These are phyloP conservation scores for Gymnobelideus leadbeateri DNA, from an alignment of 2,113 vertebrate species.

Conservation along the genomic window DNA sequence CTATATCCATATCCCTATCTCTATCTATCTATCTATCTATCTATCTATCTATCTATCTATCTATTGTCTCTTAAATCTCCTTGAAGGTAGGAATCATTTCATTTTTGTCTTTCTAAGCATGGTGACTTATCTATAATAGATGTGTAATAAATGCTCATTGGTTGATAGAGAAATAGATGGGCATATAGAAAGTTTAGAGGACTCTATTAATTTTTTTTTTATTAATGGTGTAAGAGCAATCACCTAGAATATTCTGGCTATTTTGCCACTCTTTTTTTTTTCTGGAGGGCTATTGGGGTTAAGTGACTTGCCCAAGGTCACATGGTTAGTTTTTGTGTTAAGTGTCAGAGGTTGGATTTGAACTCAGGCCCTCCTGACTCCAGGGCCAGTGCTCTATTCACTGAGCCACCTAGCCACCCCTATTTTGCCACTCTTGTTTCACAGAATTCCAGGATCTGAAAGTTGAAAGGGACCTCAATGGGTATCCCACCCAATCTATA, in stretches of 20 bases:
- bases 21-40: too few relatives aligned
- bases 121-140: neutral
- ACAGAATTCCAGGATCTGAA: neutral
- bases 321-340: too few relatives aligned
- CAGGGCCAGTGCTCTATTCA: too few relatives aligned
- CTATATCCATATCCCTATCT: too few relatives aligned
- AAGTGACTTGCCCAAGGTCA: too few relatives aligned
- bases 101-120: neutral
- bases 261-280: neutral
- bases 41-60: too few relatives aligned
- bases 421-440: neutral
- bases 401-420: too few relatives aligned
- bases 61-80: neutral
- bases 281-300: too few relatives aligned
- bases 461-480: neutral
- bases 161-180: neutral
- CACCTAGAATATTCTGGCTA: neutral
- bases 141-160: neutral
- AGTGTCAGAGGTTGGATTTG: too few relatives aligned
- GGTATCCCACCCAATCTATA: neutral
- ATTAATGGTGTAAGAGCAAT: neutral
- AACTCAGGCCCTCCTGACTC: too few relatives aligned
- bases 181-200: neutral
- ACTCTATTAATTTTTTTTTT: neutral
- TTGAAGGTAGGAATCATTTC: neutral